Evolutionary conservation across 2,797 vertebrate species (phyloP).

Genomic region (Catharus ustulatus): DNA sequence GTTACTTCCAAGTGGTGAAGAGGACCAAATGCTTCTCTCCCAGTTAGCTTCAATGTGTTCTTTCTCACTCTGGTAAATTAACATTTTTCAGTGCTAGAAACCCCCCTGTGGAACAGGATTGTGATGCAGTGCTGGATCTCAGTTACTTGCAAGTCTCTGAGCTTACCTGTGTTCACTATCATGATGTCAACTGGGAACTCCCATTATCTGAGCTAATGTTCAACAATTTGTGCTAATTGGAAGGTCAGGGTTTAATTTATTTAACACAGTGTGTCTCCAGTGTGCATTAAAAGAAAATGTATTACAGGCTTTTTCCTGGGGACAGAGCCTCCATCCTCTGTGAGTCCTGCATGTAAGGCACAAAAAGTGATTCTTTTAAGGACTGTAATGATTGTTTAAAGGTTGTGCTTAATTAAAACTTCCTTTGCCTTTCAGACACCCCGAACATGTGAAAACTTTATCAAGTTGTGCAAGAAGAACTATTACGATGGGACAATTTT

Average conservation of each 20-base stretch:
- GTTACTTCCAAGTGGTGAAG: neutral
- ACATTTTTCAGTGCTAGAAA: neutral
- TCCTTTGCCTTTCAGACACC: conserved; percentile 81
- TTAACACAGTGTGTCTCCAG: neutral
- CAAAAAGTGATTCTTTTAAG: neutral
- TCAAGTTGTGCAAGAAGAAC: conserved; percentile 90
- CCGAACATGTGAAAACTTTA: conserved; percentile 94
- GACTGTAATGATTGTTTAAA: neutral
- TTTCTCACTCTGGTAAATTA: neutral
- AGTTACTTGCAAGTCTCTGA: neutral
- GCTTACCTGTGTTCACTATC: neutral
- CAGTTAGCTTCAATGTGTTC: neutral
- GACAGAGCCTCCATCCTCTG: neutral
- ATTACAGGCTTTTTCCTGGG: neutral
- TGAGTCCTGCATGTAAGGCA: neutral
- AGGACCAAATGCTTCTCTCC: neutral
- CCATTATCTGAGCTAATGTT: neutral
- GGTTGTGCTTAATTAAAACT: neutral
- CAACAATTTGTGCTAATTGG: neutral
- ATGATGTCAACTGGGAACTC: neutral
- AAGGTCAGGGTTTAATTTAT: neutral
- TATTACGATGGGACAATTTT: conserved; percentile 93
- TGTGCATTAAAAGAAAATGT: neutral
- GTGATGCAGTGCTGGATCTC: neutral
- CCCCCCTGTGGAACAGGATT: neutral